phyloP scores from a whole-genome alignment of 2,888 invertebrate species.

The Campoplex capitator region DNA sequence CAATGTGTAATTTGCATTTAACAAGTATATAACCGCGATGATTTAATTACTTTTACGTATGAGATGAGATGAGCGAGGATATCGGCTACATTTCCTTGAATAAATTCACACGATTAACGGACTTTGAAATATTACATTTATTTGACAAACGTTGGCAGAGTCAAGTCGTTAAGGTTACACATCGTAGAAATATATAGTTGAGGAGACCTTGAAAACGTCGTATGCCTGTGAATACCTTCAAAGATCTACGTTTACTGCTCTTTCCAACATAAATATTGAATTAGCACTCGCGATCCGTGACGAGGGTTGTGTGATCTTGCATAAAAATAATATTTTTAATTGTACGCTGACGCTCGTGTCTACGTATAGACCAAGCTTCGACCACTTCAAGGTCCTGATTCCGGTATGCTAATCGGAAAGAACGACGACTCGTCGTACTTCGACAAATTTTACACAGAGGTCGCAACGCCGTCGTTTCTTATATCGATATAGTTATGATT shows the following conservation, averaged over 20 bases:
- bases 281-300: conserved; percentile 2
- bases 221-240: conserved; percentile 17
- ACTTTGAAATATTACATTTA: background rate
- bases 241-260: background rate
- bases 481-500: conserved; percentile 20
- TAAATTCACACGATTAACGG: background rate
- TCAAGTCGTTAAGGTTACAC: background rate
- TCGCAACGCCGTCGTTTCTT: conserved; percentile 4
- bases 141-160: background rate
- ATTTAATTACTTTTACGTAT: background rate
- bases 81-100: background rate
- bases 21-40: background rate
- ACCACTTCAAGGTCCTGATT: conserved; percentile 44
- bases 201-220: background rate
- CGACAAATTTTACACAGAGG: background rate
- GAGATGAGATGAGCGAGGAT: background rate
- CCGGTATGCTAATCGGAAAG: conserved; percentile 57
- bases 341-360: conserved; percentile 1
- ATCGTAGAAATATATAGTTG: background rate
- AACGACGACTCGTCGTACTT: conserved; percentile 21
- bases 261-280: background rate
- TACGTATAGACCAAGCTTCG: conserved; percentile 4
- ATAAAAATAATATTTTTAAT: conserved; percentile 38
- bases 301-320: conserved; percentile 27
- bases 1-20: background rate